Conservation (phyloP, 1,140 invertebrate species). For the Liolophura sinensis region DNA sequence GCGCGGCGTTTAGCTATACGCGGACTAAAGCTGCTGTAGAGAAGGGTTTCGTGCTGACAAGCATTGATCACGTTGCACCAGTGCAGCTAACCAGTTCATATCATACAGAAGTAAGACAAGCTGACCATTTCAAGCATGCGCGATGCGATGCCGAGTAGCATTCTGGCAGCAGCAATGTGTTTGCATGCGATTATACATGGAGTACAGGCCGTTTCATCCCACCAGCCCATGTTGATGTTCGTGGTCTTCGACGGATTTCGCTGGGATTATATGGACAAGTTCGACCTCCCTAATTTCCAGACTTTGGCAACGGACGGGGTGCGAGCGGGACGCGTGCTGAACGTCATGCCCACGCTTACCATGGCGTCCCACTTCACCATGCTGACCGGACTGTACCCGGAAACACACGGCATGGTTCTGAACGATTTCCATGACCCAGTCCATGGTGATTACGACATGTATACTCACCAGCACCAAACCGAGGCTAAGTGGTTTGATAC, state of each 20-base stretch:
- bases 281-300: constrained; percentile 31
- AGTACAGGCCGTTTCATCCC: too few species aligned
- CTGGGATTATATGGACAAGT: constrained; percentile 54
- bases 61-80: too few species aligned
- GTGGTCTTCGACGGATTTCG: constrained; percentile 60
- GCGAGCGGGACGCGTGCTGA: constrained; percentile 26
- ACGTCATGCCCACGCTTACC: constrained; percentile 73
- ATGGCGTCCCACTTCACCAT: constrained; percentile 79
- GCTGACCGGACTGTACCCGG: constrained; percentile 71
- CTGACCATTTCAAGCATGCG: too few species aligned
- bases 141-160: too few species aligned
- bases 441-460: constrained; percentile 48
- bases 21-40: too few species aligned
- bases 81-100: too few species aligned
- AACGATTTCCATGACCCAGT: constrained; percentile 68
- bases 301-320: constrained; percentile 34
- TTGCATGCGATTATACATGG: too few species aligned
- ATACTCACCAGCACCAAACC: constrained; percentile 38
- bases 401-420: constrained; percentile 73
- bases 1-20: too few species aligned
- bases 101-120: too few species aligned
- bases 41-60: too few species aligned
- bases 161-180: too few species aligned
- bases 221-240: constrained; percentile 31
- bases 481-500: constrained; percentile 37